Evolutionary conservation across 1,140 invertebrate genomes (phyloP).

Genomic region (Penaeus japonicus): DNA sequence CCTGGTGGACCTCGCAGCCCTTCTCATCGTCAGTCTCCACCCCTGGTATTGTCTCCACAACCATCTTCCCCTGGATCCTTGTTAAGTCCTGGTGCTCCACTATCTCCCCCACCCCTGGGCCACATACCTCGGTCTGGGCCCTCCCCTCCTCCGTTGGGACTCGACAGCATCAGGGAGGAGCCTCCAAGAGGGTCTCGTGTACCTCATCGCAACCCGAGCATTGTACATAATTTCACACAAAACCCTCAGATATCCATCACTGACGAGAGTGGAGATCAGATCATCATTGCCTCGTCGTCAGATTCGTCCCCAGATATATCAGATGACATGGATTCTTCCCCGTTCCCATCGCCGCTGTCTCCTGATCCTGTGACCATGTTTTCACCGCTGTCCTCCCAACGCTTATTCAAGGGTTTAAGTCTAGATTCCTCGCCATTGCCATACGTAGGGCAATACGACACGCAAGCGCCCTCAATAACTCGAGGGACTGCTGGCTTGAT

Average conservation of each 20-base stretch:
- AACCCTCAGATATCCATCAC: conserved; percentile 88
- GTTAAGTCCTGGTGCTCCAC: conserved; percentile 32
- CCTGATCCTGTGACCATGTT: conserved; percentile 30
- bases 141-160: conserved; percentile 58
- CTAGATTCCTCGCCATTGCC: conserved; percentile 67
- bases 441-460: conserved; percentile 66
- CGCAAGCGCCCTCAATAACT: conserved; percentile 79
- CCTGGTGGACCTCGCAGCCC: conserved; percentile 43
- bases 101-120: conserved; percentile 47
- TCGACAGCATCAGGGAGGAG: conserved; percentile 63
- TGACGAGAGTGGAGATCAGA: conserved; percentile 84
- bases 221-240: conserved; percentile 45
- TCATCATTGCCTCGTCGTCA: conserved; percentile 71
- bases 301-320: conserved; percentile 53
- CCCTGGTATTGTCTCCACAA: conserved; percentile 35
- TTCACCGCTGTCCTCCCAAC: conserved; percentile 32
- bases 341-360: conserved; percentile 34
- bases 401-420: conserved; percentile 45
- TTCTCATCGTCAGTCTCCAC: conserved; percentile 43
- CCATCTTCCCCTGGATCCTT: conserved; percentile 36
- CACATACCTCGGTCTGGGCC: conserved; percentile 52
- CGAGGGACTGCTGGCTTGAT: conserved; percentile 73
- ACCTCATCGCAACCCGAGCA: conserved; percentile 10
- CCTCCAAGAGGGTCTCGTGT: conserved; percentile 46
- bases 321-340: conserved; percentile 52